These are phyloP conservation scores for Oxyura jamaicensis DNA, from an alignment of 2,113 vertebrate species.

Conservation along the genomic window DNA sequence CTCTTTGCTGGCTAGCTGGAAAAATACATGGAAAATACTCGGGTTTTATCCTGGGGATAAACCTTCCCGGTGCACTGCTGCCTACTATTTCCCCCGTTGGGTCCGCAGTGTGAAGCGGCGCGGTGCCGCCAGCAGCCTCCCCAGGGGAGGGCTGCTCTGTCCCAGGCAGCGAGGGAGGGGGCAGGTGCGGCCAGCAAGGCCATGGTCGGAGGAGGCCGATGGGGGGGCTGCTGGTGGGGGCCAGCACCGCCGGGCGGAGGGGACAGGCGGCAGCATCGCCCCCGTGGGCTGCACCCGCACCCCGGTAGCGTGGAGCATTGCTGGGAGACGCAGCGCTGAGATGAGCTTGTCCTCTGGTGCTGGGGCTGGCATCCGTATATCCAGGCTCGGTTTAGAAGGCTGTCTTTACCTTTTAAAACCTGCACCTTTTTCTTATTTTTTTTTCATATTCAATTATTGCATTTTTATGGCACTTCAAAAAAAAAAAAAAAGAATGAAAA, in stretches of 20 bases:
- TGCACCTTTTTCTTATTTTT: background rate
- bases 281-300: no score
- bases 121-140: no score
- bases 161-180: no score
- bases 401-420: background rate
- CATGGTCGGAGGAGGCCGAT: no score
- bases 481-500: background rate
- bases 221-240: no score
- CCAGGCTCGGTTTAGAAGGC: background rate
- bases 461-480: background rate
- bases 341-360: constrained; percentile 22
- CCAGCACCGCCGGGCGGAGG: no score
- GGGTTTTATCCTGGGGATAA: background rate
- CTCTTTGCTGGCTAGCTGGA: background rate
- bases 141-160: no score
- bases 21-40: background rate
- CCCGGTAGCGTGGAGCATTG: background rate
- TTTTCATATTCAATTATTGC: background rate
- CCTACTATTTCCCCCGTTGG: background rate
- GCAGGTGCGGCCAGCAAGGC: no score
- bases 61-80: background rate
- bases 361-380: background rate
- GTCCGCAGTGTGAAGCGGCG: no score
- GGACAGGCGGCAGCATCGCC: no score
- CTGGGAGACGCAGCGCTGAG: background rate